Evolutionary conservation across 2,113 vertebrate species (phyloP), one percentile per base, ranked within the genome.

Genomic region (Albula glossodonta): DNA sequence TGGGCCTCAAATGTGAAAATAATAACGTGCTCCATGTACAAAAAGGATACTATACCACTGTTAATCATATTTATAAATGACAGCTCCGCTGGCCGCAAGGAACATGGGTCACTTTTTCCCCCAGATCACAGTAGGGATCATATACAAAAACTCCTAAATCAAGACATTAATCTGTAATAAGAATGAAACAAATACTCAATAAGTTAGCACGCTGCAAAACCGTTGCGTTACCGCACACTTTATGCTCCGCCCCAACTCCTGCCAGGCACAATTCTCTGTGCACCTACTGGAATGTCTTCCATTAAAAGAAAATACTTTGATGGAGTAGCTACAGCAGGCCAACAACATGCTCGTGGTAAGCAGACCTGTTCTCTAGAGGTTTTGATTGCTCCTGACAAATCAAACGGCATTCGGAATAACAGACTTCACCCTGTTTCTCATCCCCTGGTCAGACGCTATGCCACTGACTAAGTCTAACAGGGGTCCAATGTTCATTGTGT

Each of bases 301-400:
- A n/a, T n/a, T 5, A 74, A 70, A n/a, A 5, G n/a, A n/a, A 74
- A 74, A 31, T 74, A 74, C 5, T 25, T 25, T 70, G 17, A n/a
- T 74, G 9, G n/a, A 74, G 70, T 11, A 63, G 56, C 56, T 63
- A 17, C 41, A 60, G 9, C 31, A 3, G n/a, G 53, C 81, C 52
- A 83, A 15, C 53, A 82, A 56, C 81, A 57, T 7, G 63, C 25
- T 22, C 31, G 10, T 56, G 19, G 41, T 25, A 83, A n/a, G 56
- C 81, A 60, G 25, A 83, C 31, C 31, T 83, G 81, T 56, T 84
- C n/a, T 51, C 83, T 25, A 41, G 50, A 84, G n/a, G 83, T 84
- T 74, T 84, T 77, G 63, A 74, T 84, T 12, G 63, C 49, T 70
- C 50, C 15, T 77, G 83, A 84, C 41, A 84, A 84, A 84, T 51